phyloP scores from a whole-genome alignment of 2,113 vertebrate genomes.

The Apteryx mantelli region DNA sequence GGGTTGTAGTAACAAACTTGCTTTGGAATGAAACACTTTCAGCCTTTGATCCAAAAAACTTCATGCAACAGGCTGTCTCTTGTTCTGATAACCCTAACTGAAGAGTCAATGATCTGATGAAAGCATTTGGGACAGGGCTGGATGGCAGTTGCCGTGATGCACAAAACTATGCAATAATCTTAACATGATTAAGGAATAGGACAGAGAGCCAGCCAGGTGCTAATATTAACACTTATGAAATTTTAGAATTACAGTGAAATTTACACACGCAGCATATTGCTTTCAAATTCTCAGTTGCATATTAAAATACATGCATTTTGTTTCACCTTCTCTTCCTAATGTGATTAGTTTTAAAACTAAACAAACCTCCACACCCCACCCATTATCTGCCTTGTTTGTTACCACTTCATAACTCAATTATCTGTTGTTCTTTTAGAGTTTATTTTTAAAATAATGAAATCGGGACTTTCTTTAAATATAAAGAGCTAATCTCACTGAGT shows the following conservation, averaged over 20 bases:
- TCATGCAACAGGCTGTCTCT: not conserved
- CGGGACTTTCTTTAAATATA: not conserved
- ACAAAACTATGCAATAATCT: not conserved
- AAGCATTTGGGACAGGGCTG: not conserved
- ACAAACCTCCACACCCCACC: too few species aligned
- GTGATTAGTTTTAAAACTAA: not conserved
- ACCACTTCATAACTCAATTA: not conserved
- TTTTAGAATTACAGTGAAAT: not conserved
- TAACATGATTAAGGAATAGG: not conserved
- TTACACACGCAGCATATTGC: not conserved
- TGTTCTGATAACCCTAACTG: fast-evolving
- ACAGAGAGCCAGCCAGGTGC: not conserved
- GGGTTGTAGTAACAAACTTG: not conserved
- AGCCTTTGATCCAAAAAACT: not conserved
- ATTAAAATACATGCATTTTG: not conserved
- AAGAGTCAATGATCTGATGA: not conserved
- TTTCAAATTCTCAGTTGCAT: not conserved
- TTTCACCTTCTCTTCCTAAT: not conserved
- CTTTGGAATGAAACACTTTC: not conserved
- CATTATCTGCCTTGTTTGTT: not conserved
- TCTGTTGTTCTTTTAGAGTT: not conserved
- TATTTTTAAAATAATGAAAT: not conserved
- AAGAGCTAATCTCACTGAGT: not conserved
- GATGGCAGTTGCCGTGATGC: not conserved
- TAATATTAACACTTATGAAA: not conserved